Base-by-base conservation (phyloP, 2,888 invertebrate genomes). In the Euphydryas editha region DNA sequence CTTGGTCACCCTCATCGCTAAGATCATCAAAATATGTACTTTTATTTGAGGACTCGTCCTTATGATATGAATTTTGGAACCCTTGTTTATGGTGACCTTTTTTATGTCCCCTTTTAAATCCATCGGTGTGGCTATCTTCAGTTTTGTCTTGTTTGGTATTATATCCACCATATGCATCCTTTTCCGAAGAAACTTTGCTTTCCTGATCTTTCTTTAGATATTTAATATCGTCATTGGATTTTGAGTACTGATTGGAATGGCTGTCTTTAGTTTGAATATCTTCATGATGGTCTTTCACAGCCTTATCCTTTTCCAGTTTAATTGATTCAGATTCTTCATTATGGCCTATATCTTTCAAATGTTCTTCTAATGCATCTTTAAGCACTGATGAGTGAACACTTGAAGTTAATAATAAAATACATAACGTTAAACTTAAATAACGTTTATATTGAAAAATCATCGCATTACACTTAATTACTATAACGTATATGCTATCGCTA, bases 51-150 rank as follows among this genome's bases (percentile, higher is more conserved):
- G 94, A 94, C 78, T 95, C 95, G 73, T 95, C 95, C 81, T 95
- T 95, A 75, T 95, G 94, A 75, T 95, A 95, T 15, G 94, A 94
- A 76, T 95, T 95, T 74, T 94, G 94, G 78, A 95, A 96, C 18
- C 95, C 95, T 72, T 95, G 94, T 65, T 95, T 95, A 73, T 95
- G 95, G 72, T 95, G 95, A 4, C 95, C 95, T 79, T 95, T 95
- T 76, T 95, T 95, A 72, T 95, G 94, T 0, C 90, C 93, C 63
- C 88, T 86, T 72, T 93, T 93, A 61, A 75, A 89, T 13, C 92
- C 90, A 15, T 81, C 81, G 0, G 90, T 83, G 63, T 86, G 82
- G 64, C 84, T 90, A 56, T 91, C 91, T 72, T 93, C 92, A 1
- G 81, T 83, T 77, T 93, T 90, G 65, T 93, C 92, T 69, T 89